Evolutionary conservation across 35 echinoderm and acorn worm species (phyloP).

Genomic region (Apostichopus californicus): DNA sequence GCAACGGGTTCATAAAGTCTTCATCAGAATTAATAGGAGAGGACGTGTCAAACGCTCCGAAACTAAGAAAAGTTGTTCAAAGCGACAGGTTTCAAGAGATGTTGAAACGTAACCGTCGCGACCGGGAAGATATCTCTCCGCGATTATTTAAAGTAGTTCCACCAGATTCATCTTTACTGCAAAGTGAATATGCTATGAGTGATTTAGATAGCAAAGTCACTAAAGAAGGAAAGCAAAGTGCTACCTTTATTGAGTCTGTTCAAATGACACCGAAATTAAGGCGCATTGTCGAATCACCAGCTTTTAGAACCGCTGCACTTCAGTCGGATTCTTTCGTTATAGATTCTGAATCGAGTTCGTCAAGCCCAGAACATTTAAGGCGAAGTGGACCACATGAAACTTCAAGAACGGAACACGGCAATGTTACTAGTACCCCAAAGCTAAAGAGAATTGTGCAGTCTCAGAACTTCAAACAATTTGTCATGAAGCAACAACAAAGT

Average conservation of each 20-base stretch:
- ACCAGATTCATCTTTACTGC: background rate
- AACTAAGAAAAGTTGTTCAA: constrained; percentile 21
- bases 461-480: background rate
- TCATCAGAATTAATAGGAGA: background rate
- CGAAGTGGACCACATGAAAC: background rate
- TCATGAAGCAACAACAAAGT: background rate
- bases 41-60: constrained; percentile 26
- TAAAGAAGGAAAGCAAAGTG: background rate
- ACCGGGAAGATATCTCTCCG: background rate
- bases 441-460: background rate
- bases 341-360: constrained; percentile 26
- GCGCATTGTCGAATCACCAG: constrained; percentile 8
- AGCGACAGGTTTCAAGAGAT: constrained; percentile 15
- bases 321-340: background rate
- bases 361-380: background rate
- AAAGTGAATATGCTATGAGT: background rate
- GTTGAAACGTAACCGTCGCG: background rate
- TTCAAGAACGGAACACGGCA: background rate
- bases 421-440: background rate
- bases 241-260: background rate
- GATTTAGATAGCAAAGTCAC: background rate
- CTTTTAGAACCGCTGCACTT: background rate
- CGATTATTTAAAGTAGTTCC: constrained; percentile 20
- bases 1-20: background rate
- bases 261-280: background rate